Conservation (phyloP, 2,888 invertebrate genomes). For the Blastobasis adustella region DNA sequence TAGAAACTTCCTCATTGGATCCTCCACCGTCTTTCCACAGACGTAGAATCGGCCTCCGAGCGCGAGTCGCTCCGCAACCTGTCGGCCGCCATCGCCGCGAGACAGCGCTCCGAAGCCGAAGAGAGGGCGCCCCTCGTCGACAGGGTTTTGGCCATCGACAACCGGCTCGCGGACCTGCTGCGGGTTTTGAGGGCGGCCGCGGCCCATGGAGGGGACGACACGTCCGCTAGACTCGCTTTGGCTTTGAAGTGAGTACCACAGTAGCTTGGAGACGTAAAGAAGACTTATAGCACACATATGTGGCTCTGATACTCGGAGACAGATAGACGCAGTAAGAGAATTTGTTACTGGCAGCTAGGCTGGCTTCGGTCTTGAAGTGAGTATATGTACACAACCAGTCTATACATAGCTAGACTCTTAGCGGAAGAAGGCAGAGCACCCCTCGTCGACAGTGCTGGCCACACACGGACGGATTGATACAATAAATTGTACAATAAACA, state of each 20-base stretch:
- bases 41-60: conserved; percentile 48
- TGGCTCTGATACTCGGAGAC: no score
- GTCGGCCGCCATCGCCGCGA: conserved; percentile 83
- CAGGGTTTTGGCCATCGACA: conserved; percentile 68
- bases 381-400: conserved; percentile 12
- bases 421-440: background rate
- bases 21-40: no score
- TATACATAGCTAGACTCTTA: no score
- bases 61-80: conserved; percentile 85
- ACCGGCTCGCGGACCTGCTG: conserved; percentile 81
- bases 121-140: conserved; percentile 45
- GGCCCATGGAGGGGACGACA: conserved; percentile 77
- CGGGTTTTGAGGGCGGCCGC: conserved; percentile 83
- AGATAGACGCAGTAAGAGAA: no score
- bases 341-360: conserved; percentile 2
- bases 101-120: conserved; percentile 79
- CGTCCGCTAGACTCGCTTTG: background rate
- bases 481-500: no score
- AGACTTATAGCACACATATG: no score
- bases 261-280: no score
- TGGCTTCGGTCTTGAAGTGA: conserved; percentile 69
- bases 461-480: background rate
- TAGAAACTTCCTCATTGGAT: no score
- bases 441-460: background rate
- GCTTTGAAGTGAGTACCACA: background rate